phyloP scores from a whole-genome alignment of 2,113 vertebrate species.

The Poecilia latipinna region DNA sequence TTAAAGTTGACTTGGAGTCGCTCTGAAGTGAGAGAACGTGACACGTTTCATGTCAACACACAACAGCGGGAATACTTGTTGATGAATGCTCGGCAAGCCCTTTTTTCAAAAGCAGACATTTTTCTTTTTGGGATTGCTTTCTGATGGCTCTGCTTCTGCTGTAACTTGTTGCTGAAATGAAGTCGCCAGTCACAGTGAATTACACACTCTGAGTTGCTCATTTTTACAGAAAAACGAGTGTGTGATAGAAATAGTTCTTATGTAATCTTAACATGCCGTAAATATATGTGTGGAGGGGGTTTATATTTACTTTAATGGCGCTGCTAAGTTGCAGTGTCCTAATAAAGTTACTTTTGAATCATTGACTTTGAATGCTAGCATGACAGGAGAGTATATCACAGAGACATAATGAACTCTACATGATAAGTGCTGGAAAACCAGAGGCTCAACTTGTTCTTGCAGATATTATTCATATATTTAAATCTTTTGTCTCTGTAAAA shows the following conservation, averaged over 20 bases:
- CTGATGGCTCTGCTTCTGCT: neutral
- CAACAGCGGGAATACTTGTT: neutral
- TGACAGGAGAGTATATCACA: conserved; percentile 53
- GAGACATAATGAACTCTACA: conserved; percentile 12
- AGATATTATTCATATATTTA: neutral
- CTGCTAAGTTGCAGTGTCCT: conserved; percentile 23
- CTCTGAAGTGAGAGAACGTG: neutral
- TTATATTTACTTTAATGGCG: conserved; percentile 50
- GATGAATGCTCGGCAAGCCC: neutral
- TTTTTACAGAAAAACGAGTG: conserved; percentile 22
- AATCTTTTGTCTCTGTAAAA: neutral
- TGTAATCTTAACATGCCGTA: conserved; percentile 44
- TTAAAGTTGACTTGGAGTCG: neutral
- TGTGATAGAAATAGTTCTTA: conserved; percentile 30
- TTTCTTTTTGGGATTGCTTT: neutral
- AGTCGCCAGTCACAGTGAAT: conserved; percentile 15
- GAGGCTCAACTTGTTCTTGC: neutral
- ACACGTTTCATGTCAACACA: neutral
- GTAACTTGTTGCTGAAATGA: conserved; percentile 3
- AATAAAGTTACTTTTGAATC: conserved; percentile 61
- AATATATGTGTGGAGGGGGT: conserved; percentile 42
- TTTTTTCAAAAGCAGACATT: neutral
- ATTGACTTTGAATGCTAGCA: conserved; percentile 51
- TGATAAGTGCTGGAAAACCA: no score
- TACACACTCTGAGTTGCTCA: conserved; percentile 17